Base-by-base conservation (phyloP, 2,113 vertebrate species). In the Burhinus oedicnemus region DNA sequence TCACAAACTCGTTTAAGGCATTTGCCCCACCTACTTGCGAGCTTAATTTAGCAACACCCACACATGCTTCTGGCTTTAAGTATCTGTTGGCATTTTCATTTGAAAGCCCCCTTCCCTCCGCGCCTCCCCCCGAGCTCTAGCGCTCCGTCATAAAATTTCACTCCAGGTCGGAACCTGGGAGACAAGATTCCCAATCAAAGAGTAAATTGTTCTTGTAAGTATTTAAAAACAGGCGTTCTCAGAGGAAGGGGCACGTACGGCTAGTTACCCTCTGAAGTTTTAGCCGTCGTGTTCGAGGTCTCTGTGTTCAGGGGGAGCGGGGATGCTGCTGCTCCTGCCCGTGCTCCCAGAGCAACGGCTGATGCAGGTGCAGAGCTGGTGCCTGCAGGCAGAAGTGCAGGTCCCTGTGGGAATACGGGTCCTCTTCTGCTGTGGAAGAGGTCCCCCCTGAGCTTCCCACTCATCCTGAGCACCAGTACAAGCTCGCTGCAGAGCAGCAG, bases 21-120 rank as follows among this genome's bases (percentile, higher is more conserved):
- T 95, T 98, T 96, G 94, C 93, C 92, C 86, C 93, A 92, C 96
- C 96, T 96, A 95, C 97, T 96, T 85, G 96, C 1, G 45, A 96
- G 96, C 97, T 98, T 98, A 98, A 98, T 98, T 98, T 98, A 97
- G 98, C 97, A 97, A 90, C 98, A 91, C 96, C 92, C 94, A 93
- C 93, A 83, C 85, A 49, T 11, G 65, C 74, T 97, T 64, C 91
- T 95, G 96, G 94, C 96, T 97, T 91, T 82, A 96, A 98, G 95
- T 91, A 66, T 96, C 97, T 95, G 95, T 92, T 95, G 94, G 96
- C 64, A 26, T 96, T 97, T 97, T 96, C 89, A 66, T 91, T 93
- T 90, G 93, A 94, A 97, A 97, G 89, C 86, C 69, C 55, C 74
- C 29, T 70, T 93, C 95, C 75, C 75, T 49, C 38, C 8, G 0